Evolutionary conservation across 2,797 vertebrate species (phyloP).

Genomic region (Cuniculus paca): DNA sequence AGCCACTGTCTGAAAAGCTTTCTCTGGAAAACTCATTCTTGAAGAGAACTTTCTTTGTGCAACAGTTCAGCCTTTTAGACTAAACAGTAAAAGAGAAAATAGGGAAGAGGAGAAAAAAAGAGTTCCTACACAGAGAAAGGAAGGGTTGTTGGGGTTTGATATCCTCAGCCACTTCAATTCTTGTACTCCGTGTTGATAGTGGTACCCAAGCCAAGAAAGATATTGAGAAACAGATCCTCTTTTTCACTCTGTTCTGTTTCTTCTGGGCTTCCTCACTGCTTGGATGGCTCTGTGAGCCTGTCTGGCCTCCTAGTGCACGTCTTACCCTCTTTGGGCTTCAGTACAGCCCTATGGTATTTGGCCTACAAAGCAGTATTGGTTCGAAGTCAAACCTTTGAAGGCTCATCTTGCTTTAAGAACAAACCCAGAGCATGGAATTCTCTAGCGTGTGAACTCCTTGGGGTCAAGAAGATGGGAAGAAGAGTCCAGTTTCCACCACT

Average conservation of each 20-base stretch:
- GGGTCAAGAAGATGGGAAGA: conserved; percentile 4
- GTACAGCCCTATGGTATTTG: neutral
- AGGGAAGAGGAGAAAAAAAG: conserved; percentile 72
- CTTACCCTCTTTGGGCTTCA: neutral
- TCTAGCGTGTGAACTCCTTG: conserved; percentile 39
- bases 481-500: neutral
- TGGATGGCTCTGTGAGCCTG: neutral
- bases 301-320: conserved; percentile 46
- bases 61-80: conserved; percentile 84
- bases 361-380: neutral
- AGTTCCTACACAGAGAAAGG: conserved; percentile 76
- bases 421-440: neutral
- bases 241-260: neutral
- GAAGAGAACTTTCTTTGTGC: conserved; percentile 78
- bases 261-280: neutral
- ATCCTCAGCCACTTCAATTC: neutral
- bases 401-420: conserved; percentile 62
- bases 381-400: conserved; percentile 68
- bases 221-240: neutral
- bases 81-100: conserved; percentile 86
- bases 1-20: neutral
- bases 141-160: conserved; percentile 72
- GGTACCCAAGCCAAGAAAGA: conserved; percentile 27
- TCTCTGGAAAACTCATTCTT: conserved; percentile 83
- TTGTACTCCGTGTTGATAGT: accelerated